Base-by-base conservation (phyloP, 1,140 invertebrate species). In the Frieseomelitta varia region DNA sequence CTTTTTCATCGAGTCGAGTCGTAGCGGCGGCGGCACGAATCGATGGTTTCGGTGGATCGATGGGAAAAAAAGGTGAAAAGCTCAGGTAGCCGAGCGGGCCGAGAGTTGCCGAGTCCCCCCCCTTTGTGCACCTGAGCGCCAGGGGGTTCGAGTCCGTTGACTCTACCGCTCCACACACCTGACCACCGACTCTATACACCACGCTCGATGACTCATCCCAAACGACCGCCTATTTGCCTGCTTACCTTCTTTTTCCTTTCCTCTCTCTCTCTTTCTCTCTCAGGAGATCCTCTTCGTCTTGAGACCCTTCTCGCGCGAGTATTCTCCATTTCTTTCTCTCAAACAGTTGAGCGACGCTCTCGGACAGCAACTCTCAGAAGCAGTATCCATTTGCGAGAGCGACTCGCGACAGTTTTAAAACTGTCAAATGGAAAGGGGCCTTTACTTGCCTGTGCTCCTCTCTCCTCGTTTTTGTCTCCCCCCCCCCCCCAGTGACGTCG, bases 91-190 rank as follows among this genome's bases (percentile, higher is more conserved):
- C 58, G 77, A n/a, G n/a, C n/a, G n/a, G n/a, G n/a, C n/a, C n/a
- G n/a, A n/a, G n/a, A n/a, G n/a, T n/a, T n/a, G n/a, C n/a, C n/a
- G 30, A 30, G 30, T 30, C 30, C 30, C 30, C 30, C 30, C 30
- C 30, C 30, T 2, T 2, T 2, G 30, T 69, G 11, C 69, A 53
- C 71, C 81, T 67, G 68, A 67, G 67, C n/a, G 21, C 39, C 61
- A 81, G 30, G 4, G 47, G 27, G 65, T 77, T 79, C 84, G 79
- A 86, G 90, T 88, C 86, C 91, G 91, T 92, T 92, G 90, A 92
- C 91, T 92, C 85, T 91, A 80, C 39, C 39, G 39, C 39, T 11
- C 39, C 8, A 8, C 39, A 47, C 91, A 92, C 91, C 89, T 92
- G 91, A 92, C 85, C 77, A 77, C 80, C 81, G 72, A 78, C 90